These are phyloP conservation scores for Megathymus violae DNA, from an alignment of 1,140 invertebrate species.

Conservation along the genomic window DNA sequence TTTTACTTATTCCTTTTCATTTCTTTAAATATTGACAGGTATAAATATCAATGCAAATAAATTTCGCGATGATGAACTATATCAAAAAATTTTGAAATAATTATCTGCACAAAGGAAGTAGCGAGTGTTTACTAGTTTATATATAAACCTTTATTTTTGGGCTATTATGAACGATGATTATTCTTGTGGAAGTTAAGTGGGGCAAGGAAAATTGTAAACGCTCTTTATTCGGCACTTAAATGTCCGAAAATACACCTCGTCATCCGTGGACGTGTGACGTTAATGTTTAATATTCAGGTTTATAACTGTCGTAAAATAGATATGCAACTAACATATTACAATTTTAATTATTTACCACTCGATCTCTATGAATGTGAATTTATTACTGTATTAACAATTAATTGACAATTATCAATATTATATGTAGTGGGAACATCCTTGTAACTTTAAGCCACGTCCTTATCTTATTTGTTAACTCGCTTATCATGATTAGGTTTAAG, in stretches of 20 bases:
- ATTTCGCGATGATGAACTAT: no score
- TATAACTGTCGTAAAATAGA: constrained; percentile 48
- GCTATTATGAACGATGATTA: background rate
- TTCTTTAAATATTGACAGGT: no score
- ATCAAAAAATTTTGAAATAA: no score
- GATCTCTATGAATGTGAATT: constrained; percentile 12
- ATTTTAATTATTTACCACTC: background rate
- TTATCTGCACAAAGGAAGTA: no score
- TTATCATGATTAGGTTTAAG: background rate
- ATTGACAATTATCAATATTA: constrained; percentile 1
- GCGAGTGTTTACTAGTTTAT: no score
- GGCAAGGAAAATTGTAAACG: constrained; percentile 55
- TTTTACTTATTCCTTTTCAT: no score
- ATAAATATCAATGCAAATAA: no score
- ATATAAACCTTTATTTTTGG: no score
- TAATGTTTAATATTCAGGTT: constrained; percentile 59
- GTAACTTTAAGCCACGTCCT: no score
- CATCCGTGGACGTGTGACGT: constrained; percentile 46
- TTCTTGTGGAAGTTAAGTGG: constrained; percentile 39
- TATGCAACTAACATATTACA: constrained; percentile 11
- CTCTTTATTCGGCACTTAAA: constrained; percentile 61
- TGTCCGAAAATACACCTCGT: constrained; percentile 51
- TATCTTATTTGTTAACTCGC: no score
- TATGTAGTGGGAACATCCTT: background rate
- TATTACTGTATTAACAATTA: constrained; percentile 5